These are phyloP conservation scores for Alloplasta piceator DNA, from an alignment of 2,888 invertebrate species.

Conservation along the genomic window DNA sequence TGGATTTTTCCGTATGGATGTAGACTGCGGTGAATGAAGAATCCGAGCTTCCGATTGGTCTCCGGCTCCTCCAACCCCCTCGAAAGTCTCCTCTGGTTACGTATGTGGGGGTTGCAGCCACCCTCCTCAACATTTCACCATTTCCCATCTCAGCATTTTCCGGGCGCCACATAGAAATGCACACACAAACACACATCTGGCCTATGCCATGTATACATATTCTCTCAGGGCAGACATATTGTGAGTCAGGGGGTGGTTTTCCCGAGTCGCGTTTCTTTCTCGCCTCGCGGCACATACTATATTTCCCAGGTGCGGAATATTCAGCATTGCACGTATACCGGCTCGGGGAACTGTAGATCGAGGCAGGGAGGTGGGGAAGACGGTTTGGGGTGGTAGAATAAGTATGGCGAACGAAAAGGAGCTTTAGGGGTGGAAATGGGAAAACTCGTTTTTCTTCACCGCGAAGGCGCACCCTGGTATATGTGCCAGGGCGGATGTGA, in stretches of 20 bases:
- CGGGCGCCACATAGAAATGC: constrained; percentile 5
- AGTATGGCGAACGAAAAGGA: constrained; percentile 52
- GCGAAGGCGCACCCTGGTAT: constrained; percentile 29
- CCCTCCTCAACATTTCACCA: constrained; percentile 38
- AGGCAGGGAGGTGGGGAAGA: constrained; percentile 53
- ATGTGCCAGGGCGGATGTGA: neutral
- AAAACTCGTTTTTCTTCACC: constrained; percentile 61
- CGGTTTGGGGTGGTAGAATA: constrained; percentile 38
- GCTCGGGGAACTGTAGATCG: constrained; percentile 46
- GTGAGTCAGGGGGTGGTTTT: constrained; percentile 55
- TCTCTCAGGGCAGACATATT: constrained; percentile 35
- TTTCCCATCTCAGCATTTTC: constrained; percentile 62
- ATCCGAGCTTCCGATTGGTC: constrained; percentile 82
- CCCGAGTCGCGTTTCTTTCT: constrained; percentile 52
- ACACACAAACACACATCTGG: constrained; percentile 31
- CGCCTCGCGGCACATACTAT: constrained; percentile 57
- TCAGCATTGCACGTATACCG: constrained; percentile 46
- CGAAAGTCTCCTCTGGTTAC: constrained; percentile 51
- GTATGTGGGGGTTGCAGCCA: constrained; percentile 31
- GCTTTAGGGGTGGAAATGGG: constrained; percentile 58
- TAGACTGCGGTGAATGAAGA: constrained; percentile 76
- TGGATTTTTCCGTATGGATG: constrained; percentile 71
- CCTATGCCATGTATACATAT: constrained; percentile 63
- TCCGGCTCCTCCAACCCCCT: constrained; percentile 71
- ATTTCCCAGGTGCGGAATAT: constrained; percentile 61